A percentile compares a stretch with the other conserved stretches of the same genome.
Conservation (phyloP, 2,888 invertebrate genomes). For the Tipula helvola region DNA sequence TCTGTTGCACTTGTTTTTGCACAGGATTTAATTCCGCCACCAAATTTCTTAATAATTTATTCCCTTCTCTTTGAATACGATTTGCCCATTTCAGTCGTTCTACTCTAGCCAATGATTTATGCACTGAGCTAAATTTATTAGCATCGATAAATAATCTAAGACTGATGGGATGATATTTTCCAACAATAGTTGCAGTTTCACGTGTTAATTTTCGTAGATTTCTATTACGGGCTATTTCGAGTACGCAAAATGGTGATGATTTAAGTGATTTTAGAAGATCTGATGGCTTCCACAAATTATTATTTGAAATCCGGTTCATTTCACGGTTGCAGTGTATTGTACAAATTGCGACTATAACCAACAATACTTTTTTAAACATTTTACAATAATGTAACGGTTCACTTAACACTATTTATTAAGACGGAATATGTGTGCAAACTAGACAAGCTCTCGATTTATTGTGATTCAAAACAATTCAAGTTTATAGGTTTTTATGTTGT, state of each 20-base stretch:
- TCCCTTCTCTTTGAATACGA: background rate
- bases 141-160: background rate
- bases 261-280: background rate
- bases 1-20: background rate
- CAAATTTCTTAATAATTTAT: background rate
- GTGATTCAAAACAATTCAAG: too few species aligned
- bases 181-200: background rate
- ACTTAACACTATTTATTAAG: too few species aligned
- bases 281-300: background rate
- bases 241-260: background rate
- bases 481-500: too few species aligned
- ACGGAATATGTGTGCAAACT: too few species aligned
- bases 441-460: too few species aligned
- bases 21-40: background rate
- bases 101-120: background rate
- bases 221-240: background rate
- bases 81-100: background rate
- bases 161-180: background rate
- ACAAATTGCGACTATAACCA: too few species aligned
- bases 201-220: background rate
- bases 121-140: background rate
- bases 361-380: too few species aligned
- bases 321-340: too few species aligned
- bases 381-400: too few species aligned
- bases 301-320: background rate